Percentiles rank a stretch among this genome's conserved stretches.
Conservation (phyloP, 2,888 invertebrate genomes). For the Andrena praecox region DNA sequence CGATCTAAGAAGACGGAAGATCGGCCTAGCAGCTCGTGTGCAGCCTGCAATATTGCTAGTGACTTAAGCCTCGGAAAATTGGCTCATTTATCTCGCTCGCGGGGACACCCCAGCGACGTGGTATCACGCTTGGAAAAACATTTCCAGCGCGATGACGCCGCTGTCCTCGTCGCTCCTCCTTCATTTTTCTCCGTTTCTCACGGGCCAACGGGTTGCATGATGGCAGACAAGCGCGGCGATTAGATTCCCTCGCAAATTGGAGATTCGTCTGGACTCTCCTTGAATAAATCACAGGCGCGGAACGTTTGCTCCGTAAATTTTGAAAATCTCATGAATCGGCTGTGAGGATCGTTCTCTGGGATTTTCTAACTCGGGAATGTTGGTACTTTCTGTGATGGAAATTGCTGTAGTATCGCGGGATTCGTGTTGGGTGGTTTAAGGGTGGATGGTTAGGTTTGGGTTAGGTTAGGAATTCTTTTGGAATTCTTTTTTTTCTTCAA, state of each 20-base stretch:
- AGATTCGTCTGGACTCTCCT: constrained; percentile 14
- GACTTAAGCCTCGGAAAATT: constrained; percentile 81
- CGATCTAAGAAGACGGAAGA: constrained; percentile 48
- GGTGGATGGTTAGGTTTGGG: no score
- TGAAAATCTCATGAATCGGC: neutral
- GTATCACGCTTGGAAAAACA: constrained; percentile 74
- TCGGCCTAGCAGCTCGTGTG: constrained; percentile 18
- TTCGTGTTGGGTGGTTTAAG: no score
- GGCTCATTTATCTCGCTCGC: constrained; percentile 79
- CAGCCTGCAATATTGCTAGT: constrained; percentile 76
- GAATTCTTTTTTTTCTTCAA: no score
- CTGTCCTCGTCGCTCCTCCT: neutral
- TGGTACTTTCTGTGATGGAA: neutral
- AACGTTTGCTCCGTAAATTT: neutral
- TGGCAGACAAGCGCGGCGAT: constrained; percentile 17
- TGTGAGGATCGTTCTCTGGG: neutral
- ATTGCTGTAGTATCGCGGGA: no score
- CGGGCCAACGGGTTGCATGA: constrained; percentile 31
- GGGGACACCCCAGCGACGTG: constrained; percentile 66
- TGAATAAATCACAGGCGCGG: constrained; percentile 6
- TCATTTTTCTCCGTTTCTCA: constrained; percentile 11
- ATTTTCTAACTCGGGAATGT: neutral
- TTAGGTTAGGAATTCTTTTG: no score
- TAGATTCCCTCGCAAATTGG: constrained; percentile 29
- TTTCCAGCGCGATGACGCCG: constrained; percentile 36